These are phyloP conservation scores for Mobula birostris DNA, from an alignment of 2,113 vertebrate genomes.

Conservation along the genomic window DNA sequence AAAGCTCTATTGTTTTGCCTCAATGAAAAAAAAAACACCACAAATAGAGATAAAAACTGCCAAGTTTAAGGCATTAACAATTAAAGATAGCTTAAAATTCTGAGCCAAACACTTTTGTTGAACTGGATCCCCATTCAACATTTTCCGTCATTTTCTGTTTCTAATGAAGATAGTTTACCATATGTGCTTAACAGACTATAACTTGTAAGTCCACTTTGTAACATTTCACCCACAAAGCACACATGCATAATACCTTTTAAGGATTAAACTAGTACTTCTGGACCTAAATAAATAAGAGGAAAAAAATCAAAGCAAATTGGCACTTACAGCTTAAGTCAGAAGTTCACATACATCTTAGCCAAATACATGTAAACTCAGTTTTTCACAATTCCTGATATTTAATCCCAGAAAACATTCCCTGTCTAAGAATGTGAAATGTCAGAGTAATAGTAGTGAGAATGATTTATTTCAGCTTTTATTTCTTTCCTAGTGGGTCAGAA, in stretches of 20 bases:
- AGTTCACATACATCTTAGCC: too few species aligned
- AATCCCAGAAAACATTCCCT: too few species aligned
- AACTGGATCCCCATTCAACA: background rate
- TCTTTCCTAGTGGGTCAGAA: too few species aligned
- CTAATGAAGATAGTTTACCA: background rate
- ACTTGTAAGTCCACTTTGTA: background rate
- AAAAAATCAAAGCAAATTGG: background rate
- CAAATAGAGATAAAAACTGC: background rate
- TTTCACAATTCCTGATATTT: too few species aligned
- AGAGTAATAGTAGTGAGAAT: too few species aligned
- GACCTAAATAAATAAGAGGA: background rate
- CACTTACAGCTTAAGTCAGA: too few species aligned
- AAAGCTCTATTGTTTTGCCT: slow-evolving; percentile 44
- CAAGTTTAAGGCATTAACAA: background rate
- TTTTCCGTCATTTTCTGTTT: background rate
- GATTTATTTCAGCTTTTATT: too few species aligned
- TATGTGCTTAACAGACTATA: background rate
- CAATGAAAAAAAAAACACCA: background rate
- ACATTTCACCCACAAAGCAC: background rate
- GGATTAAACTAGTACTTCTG: background rate
- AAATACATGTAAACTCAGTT: too few species aligned
- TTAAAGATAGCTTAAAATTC: background rate
- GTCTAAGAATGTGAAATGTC: too few species aligned
- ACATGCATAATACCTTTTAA: background rate
- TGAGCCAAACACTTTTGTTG: background rate